phyloP scores from a whole-genome alignment of 1,140 invertebrate species.

The Gryllus bimaculatus region DNA sequence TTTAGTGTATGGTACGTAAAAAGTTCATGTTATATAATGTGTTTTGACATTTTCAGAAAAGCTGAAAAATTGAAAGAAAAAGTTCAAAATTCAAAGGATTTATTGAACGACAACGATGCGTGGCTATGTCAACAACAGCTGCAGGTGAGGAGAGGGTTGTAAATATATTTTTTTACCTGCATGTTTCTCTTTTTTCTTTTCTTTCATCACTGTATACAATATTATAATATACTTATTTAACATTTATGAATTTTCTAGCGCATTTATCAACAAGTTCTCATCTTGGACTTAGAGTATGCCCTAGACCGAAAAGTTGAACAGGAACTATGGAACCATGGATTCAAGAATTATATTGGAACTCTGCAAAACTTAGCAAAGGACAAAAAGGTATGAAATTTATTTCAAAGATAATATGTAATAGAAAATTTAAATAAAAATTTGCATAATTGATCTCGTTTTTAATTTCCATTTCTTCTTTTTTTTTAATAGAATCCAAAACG shows the following conservation, averaged over 20 bases:
- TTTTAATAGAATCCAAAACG: slow-evolving; percentile 52
- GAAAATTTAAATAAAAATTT: neutral
- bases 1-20: neutral
- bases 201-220: neutral
- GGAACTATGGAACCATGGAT: slow-evolving; percentile 80
- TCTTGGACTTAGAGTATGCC: slow-evolving; percentile 76
- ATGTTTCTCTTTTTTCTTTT: neutral
- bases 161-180: neutral
- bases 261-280: slow-evolving; percentile 70
- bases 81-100: slow-evolving; percentile 51
- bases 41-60: slow-evolving; percentile 41
- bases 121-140: slow-evolving; percentile 53
- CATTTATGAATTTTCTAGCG: slow-evolving; percentile 35
- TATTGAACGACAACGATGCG: slow-evolving; percentile 48
- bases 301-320: slow-evolving; percentile 82
- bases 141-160: slow-evolving; percentile 33
- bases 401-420: neutral
- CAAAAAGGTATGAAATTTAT: slow-evolving; percentile 47
- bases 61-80: slow-evolving; percentile 60
- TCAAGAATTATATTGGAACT: slow-evolving; percentile 76
- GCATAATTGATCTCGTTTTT: neutral
- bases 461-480: neutral
- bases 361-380: slow-evolving; percentile 66
- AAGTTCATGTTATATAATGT: neutral
- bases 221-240: neutral